Base-by-base conservation (phyloP, 2,113 vertebrate genomes). In the Pituophis catenifer region DNA sequence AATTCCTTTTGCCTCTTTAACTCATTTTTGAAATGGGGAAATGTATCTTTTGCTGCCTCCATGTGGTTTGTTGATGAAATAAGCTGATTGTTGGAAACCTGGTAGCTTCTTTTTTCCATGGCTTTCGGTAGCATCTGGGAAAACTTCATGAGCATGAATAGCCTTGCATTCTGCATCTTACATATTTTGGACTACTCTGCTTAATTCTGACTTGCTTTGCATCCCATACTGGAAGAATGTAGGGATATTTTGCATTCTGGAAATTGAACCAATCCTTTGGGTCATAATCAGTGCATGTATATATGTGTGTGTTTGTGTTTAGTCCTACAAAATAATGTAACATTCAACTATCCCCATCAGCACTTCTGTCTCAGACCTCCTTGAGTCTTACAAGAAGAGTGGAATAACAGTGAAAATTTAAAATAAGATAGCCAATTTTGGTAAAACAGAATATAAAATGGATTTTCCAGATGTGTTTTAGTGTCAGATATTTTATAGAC, bases 21-120 rank as follows among this genome's bases (percentile, higher is more conserved):
- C 52, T 38, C 7, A 33, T 26, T 62, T 55, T 29, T 88, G 5
- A 19, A 1, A 29, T 3, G 11, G 21, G 53, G 88, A 88, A 93
- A 97, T 95, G 70, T 91, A 95, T 96, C 21, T 94, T 96, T 94
- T 96, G 96, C 96, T 97, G 96, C 89, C 96, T 93, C 92, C 96
- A 91, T 81, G 94, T 95, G 97, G 94, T 33, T 87, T 48, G 2
- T 58, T 70, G n/a, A 89, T 91, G 70, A 93, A 95, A 90, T 58
- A 38, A 19, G 3, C 52, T 23, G 5, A 88, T 91, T 3, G 15
- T 48, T 54, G 50, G 92, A 38, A 90, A 65, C 4, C 55, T 15
- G 57, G 57, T 29, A 70, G 44, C 54, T 59, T 33, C 29, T 91
- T 91, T 48, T 33, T n/a, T 24, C 24, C 3, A 3, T 24, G 57